Conservation (phyloP, 2,113 vertebrate genomes). For the Silurus asotus region DNA sequence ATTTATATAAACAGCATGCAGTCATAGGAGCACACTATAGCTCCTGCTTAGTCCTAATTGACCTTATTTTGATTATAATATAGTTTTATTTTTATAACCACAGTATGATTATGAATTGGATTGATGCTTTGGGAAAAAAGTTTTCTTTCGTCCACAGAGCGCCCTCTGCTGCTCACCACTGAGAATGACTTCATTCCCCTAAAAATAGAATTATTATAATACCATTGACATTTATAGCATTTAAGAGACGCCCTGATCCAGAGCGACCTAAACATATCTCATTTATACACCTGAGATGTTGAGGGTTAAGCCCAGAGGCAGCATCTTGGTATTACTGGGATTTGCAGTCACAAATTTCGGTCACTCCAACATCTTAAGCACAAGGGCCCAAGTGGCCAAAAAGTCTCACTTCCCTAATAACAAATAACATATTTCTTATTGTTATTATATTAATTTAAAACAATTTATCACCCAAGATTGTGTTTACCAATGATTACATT, state of each 20-base stretch:
- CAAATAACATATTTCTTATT: neutral
- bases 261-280: too few species aligned
- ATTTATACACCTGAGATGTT: too few species aligned
- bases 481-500: neutral
- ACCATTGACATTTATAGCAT: too few species aligned
- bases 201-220: neutral
- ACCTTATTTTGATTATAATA: neutral
- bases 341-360: too few species aligned
- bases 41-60: neutral
- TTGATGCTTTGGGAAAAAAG: neutral
- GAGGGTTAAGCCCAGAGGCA: too few species aligned
- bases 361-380: too few species aligned
- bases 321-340: too few species aligned
- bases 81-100: neutral
- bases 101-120: neutral
- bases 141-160: constrained; percentile 7
- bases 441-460: neutral
- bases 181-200: neutral
- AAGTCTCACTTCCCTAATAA: neutral
- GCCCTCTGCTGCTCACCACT: constrained; percentile 53
- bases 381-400: too few species aligned
- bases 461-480: neutral
- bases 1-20: neutral
- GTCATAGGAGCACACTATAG: neutral
- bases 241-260: too few species aligned